These are phyloP conservation scores for Excalfactoria chinensis DNA, from an alignment of 2,113 vertebrate species.

Conservation along the genomic window DNA sequence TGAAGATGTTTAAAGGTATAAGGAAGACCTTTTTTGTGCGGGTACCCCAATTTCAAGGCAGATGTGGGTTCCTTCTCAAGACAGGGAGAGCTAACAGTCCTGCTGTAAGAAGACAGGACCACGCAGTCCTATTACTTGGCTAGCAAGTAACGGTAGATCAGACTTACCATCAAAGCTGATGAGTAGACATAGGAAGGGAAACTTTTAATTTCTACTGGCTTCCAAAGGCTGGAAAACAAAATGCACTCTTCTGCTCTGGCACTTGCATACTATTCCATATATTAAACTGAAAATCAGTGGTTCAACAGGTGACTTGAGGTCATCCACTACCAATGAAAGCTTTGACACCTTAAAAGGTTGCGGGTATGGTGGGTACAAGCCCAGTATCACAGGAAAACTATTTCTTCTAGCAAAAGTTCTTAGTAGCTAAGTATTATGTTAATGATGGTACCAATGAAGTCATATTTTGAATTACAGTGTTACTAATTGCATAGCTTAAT, in stretches of 20 bases:
- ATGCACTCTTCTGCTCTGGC: neutral
- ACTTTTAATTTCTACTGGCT: neutral
- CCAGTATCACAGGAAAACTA: neutral
- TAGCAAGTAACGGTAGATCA: neutral
- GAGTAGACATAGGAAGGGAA: neutral
- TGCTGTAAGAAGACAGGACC: neutral
- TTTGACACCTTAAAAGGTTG: neutral
- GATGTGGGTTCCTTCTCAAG: neutral
- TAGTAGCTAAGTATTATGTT: neutral
- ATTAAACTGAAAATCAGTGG: neutral
- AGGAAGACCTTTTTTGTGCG: neutral
- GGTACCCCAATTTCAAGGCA: neutral
- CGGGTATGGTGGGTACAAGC: neutral
- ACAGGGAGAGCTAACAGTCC: neutral
- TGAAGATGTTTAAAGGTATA: neutral
- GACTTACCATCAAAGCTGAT: neutral
- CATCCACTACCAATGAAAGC: neutral
- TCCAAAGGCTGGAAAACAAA: neutral
- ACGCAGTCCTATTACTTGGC: neutral
- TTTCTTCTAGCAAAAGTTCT: neutral
- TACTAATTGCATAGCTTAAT: conserved; percentile 20
- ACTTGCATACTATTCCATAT: neutral
- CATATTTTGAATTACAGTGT: neutral
- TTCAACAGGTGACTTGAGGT: neutral
- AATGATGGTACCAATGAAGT: neutral